Evolutionary conservation across 2,113 vertebrate genomes (phyloP).

Genomic region (Callaeas wilsoni): DNA sequence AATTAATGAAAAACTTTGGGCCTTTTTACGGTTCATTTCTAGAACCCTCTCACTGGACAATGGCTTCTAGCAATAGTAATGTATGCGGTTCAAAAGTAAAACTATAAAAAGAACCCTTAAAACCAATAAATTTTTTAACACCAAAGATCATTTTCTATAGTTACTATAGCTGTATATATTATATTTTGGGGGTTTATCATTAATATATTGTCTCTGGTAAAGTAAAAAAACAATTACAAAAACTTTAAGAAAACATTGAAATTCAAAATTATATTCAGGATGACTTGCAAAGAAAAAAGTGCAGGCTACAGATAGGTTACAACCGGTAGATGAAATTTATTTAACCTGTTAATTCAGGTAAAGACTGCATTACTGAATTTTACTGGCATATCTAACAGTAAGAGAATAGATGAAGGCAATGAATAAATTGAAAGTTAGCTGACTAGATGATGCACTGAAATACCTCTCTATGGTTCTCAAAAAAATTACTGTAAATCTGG

Average conservation of each 20-base stretch:
- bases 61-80: accelerated
- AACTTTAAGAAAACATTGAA: not conserved
- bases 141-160: not conserved
- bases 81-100: not conserved
- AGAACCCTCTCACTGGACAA: not conserved
- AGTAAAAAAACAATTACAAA: not conserved
- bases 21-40: not conserved
- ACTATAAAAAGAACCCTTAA: not conserved
- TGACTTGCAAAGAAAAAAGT: not conserved
- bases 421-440: not conserved
- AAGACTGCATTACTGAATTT: not conserved
- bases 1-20: not conserved
- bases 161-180: not conserved
- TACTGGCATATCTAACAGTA: not conserved
- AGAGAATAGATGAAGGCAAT: not conserved
- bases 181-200: not conserved
- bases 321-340: not conserved
- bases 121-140: not conserved
- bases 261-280: not conserved
- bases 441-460: not conserved
- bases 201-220: not conserved
- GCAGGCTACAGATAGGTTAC: not conserved
- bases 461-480: not conserved
- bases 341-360: not conserved
- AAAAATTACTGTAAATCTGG: not conserved